A percentile compares a stretch with the other conserved stretches of the same genome.
Evolutionary conservation across 2,797 vertebrate genomes (phyloP).

Genomic region (Lepus oiostolus): DNA sequence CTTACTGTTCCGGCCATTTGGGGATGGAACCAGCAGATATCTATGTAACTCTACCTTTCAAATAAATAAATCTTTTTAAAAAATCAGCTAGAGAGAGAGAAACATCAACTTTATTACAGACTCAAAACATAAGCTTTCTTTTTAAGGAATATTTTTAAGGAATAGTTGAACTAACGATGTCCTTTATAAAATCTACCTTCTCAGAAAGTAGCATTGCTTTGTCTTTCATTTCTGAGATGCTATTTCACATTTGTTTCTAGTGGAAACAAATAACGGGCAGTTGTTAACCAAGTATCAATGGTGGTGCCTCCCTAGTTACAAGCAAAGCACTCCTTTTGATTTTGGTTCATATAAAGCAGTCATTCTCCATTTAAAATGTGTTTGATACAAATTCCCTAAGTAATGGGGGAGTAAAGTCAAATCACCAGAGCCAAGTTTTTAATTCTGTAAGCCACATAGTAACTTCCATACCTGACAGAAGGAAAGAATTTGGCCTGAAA

Average conservation of each 20-base stretch:
- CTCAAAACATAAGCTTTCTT: background rate
- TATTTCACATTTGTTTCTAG: background rate
- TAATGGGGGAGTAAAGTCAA: background rate
- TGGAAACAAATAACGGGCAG: background rate
- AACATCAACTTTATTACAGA: background rate
- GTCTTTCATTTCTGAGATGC: constrained; percentile 8
- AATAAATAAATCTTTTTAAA: background rate
- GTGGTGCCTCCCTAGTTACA: background rate
- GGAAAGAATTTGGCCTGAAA: background rate
- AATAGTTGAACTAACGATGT: background rate
- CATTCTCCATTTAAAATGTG: background rate
- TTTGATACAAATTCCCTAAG: background rate
- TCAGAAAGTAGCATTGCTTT: background rate
- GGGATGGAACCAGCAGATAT: too few relatives aligned
- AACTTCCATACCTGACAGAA: constrained; percentile 12
- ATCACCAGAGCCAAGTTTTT: background rate
- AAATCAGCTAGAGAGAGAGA: background rate
- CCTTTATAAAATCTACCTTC: background rate
- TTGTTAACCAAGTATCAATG: background rate
- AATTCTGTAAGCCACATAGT: background rate
- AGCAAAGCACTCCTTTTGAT: constrained; percentile 18
- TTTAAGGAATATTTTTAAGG: background rate
- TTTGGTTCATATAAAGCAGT: background rate
- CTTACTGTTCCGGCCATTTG: too few relatives aligned
- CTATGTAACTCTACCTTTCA: too few relatives aligned